Percentiles rank a stretch among this genome's conserved stretches.
These are phyloP conservation scores for Chloropsis cyanopogon DNA, from an alignment of 2,113 vertebrate genomes.

Conservation along the genomic window DNA sequence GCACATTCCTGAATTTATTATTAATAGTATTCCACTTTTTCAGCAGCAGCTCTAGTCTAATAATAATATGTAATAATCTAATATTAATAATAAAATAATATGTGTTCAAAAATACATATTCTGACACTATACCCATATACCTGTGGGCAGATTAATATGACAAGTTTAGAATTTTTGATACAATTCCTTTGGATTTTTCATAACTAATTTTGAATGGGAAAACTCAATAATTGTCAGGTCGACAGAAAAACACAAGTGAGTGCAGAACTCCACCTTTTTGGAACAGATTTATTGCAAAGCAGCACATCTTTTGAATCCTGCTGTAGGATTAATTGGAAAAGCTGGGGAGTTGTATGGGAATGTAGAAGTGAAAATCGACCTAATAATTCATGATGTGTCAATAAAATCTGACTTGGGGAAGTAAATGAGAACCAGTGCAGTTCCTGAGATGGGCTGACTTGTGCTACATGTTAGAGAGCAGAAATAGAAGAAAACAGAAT, in stretches of 20 bases:
- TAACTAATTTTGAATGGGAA: background rate
- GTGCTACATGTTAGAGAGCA: background rate
- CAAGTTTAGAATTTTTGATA: background rate
- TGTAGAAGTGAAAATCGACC: background rate
- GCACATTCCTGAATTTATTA: background rate
- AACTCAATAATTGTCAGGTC: background rate
- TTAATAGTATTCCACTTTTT: background rate
- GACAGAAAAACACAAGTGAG: background rate
- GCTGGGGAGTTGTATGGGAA: background rate
- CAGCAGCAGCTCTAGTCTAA: background rate
- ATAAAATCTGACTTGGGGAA: background rate
- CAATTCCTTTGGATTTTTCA: background rate
- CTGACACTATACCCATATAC: background rate
- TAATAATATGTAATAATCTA: background rate
- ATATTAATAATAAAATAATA: background rate
- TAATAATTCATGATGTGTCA: background rate
- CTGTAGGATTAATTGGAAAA: conserved; percentile 9
- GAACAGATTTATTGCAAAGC: background rate
- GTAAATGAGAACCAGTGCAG: background rate
- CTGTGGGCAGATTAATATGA: background rate
- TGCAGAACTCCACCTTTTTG: background rate
- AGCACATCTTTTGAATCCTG: background rate
- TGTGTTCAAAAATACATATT: background rate
- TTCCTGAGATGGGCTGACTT: background rate
- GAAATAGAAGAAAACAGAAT: background rate